Evolutionary conservation across 2,113 vertebrate species (phyloP), one percentile per base, ranked within the genome.

Genomic region (Sula dactylatra): DNA sequence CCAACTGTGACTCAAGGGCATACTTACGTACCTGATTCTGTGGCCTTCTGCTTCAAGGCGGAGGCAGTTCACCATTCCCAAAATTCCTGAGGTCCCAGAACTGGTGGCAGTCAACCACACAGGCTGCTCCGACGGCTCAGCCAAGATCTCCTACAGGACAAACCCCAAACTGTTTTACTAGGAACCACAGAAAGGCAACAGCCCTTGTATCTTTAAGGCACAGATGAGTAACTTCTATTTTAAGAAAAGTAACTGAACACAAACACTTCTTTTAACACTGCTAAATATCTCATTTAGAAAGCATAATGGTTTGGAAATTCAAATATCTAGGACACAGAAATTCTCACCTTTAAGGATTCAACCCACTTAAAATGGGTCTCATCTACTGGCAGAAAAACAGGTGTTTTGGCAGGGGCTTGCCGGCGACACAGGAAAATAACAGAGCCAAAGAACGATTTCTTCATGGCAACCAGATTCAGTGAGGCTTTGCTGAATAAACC

Each of bases 51-150:
- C 98, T 93, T 99, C 99, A 86, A 98, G 99, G 42, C 99, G 98
- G 34, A 99, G 98, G 94, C 99, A 99, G 97, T 99, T 99, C 88
- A 99, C 99, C 99, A 99, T 97, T 86, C 99, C 99, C 80, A 99
- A 97, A 84, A 99, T 94, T 34, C 99, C 99, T 0, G 99, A 99
- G 95, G 99, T 98, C 9, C 94, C 70, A 65, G 97, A 98, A 45
- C 52, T 96, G 40, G 96, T 90, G 16, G 99, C 98, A 11, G 97
- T 99, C 81, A 99, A 96, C 99, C 99, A 99, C 78, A 99, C 97
- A 2, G 98, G 97, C 34, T 64, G 85, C 32, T 99, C 98, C 6
- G 98, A 98, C 8, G 96, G 6, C 25, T 98, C 97, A 4, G 98
- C 98, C 95, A 99, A 94, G n/a, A 95, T 9, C 64, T 73, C 87